Conservation (phyloP, 1,140 invertebrate species). For the Aphaenogaster ashmeadi region DNA sequence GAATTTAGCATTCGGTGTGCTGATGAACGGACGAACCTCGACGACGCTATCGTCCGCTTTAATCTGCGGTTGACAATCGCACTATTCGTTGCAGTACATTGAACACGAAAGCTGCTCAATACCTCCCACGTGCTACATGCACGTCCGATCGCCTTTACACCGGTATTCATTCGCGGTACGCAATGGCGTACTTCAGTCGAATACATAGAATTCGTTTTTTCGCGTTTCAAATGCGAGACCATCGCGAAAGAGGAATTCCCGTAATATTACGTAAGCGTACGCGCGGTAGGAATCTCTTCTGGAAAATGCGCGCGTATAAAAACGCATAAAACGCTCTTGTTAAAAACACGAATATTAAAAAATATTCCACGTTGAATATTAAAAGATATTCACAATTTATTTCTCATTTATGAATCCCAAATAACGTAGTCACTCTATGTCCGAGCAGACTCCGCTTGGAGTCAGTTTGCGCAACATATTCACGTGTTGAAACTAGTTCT, state of each 20-base stretch:
- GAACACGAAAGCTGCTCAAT: slow-evolving; percentile 43
- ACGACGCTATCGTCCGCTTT: slow-evolving; percentile 35
- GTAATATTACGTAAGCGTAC: slow-evolving; percentile 14
- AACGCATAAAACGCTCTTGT: not conserved
- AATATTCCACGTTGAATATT: not conserved
- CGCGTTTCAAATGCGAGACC: not conserved
- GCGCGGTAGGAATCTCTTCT: not conserved
- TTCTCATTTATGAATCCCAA: slow-evolving; percentile 34
- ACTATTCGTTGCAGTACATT: slow-evolving; percentile 17
- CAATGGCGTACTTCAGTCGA: slow-evolving; percentile 16
- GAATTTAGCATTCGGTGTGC: not conserved
- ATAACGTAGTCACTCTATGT: not conserved
- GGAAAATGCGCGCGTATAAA: not conserved
- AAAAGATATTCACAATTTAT: not conserved
- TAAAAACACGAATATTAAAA: not conserved
- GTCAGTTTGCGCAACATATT: not conserved
- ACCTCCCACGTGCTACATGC: not conserved
- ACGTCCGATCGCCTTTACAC: slow-evolving; percentile 25
- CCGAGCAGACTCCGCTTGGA: too few relatives aligned
- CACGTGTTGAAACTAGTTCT: slow-evolving; percentile 1
- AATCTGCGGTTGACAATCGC: slow-evolving; percentile 51
- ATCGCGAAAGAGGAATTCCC: slow-evolving; percentile 20
- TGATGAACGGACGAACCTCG: slow-evolving; percentile 17
- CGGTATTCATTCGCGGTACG: slow-evolving; percentile 15
- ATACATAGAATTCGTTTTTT: slow-evolving; percentile 8